Conservation (phyloP, 2,888 invertebrate genomes). For the Thalpophila matura region DNA sequence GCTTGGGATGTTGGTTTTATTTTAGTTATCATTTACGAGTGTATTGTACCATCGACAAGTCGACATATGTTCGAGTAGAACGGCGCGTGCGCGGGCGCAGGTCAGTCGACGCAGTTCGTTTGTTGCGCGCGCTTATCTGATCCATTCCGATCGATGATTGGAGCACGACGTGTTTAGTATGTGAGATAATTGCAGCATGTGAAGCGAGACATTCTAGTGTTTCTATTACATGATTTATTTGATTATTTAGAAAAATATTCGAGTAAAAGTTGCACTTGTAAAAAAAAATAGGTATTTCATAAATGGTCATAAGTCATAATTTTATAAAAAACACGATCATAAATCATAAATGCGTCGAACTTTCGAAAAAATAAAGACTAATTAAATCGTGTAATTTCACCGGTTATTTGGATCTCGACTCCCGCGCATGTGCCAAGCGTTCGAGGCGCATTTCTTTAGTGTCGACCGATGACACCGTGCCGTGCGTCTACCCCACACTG, state of each 20-base stretch:
- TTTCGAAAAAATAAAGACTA: conserved; percentile 69
- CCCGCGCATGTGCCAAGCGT: conserved; percentile 85
- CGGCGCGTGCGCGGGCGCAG: conserved; percentile 77
- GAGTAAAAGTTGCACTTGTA: neutral
- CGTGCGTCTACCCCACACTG: conserved; percentile 81
- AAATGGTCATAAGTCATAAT: conserved; percentile 32
- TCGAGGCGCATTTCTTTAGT: conserved; percentile 82
- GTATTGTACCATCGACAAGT: conserved; percentile 75
- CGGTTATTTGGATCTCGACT: conserved; percentile 79
- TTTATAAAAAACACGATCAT: conserved; percentile 12
- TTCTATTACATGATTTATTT: conserved; percentile 13
- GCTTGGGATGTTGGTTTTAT: conserved; percentile 84
- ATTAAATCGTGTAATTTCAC: conserved; percentile 78
- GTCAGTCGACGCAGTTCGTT: conserved; percentile 81
- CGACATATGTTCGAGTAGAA: conserved; percentile 74
- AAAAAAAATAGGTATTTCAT: too few relatives aligned
- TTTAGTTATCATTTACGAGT: conserved; percentile 85
- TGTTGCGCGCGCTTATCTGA: conserved; percentile 81
- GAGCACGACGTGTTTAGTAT: conserved; percentile 46
- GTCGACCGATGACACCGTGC: conserved; percentile 86
- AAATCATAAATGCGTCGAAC: conserved; percentile 48
- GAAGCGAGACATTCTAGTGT: conserved; percentile 27
- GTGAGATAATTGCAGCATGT: conserved; percentile 44
- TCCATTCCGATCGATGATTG: conserved; percentile 59
- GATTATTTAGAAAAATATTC: neutral